These are phyloP conservation scores for Orthonychiurus folsomi DNA, from an alignment of 2,888 invertebrate species.

Conservation along the genomic window DNA sequence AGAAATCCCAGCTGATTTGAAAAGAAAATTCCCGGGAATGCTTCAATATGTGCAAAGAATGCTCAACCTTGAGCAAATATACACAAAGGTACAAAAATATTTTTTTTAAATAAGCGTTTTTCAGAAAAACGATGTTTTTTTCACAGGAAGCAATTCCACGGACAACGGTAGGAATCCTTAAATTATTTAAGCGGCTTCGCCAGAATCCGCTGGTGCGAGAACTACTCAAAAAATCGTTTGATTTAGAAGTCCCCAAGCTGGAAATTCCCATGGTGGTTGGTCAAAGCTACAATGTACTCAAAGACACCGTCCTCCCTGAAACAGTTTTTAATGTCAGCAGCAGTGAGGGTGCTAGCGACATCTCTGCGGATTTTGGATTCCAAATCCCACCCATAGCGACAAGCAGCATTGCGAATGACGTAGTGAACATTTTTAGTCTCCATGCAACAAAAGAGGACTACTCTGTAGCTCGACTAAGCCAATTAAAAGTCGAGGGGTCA, in stretches of 20 bases:
- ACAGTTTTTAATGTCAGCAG: neutral
- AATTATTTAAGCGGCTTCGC: neutral
- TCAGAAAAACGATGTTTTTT: too few relatives aligned
- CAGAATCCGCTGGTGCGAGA: neutral
- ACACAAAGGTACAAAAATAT: too few relatives aligned
- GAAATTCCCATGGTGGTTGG: neutral
- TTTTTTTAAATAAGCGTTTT: too few relatives aligned
- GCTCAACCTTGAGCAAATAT: neutral
- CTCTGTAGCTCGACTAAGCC: neutral
- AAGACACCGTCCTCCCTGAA: neutral
- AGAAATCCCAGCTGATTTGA: neutral
- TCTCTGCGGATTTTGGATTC: neutral
- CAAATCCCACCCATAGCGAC: neutral
- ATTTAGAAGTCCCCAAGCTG: neutral
- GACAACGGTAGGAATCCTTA: neutral
- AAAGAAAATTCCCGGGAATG: neutral
- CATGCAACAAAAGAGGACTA: neutral
- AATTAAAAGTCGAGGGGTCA: neutral
- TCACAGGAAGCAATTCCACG: neutral
- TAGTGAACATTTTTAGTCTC: neutral
- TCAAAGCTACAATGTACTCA: slow-evolving; percentile 1
- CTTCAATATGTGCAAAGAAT: neutral
- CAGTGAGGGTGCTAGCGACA: too few relatives aligned
- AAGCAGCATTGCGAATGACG: neutral
- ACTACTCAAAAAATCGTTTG: neutral